These are phyloP conservation scores for Nothoprocta pentlandii DNA, from an alignment of 2,113 vertebrate species.

Conservation along the genomic window DNA sequence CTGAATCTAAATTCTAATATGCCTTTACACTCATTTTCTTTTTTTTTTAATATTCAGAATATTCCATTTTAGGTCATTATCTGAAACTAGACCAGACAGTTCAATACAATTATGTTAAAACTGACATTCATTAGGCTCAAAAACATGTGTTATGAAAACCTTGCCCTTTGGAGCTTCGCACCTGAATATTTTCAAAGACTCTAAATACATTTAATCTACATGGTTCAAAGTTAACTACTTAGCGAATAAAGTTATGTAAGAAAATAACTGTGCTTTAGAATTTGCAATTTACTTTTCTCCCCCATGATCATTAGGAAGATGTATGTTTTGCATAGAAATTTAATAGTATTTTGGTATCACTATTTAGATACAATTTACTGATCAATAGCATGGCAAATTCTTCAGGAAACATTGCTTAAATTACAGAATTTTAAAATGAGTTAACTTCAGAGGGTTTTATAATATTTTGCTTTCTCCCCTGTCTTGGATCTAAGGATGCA, in stretches of 20 bases:
- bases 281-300: not conserved
- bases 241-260: not conserved
- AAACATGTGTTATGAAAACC: not conserved
- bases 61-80: not conserved
- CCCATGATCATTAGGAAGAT: not conserved
- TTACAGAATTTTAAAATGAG: not conserved
- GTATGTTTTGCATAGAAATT: not conserved
- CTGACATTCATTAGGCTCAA: not conserved
- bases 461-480: not conserved
- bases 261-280: not conserved
- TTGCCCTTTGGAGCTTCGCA: not conserved
- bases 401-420: not conserved
- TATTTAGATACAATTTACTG: not conserved
- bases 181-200: not conserved
- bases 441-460: not conserved
- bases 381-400: not conserved
- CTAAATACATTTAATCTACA: not conserved
- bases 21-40: not conserved
- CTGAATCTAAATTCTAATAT: not conserved
- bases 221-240: not conserved
- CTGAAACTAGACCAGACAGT: not conserved
- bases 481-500: not conserved
- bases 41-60: not conserved
- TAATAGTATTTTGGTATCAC: not conserved
- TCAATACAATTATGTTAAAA: not conserved